Base-by-base conservation (phyloP, 2,888 invertebrate genomes). In the Sphaerophoria rueppellii region DNA sequence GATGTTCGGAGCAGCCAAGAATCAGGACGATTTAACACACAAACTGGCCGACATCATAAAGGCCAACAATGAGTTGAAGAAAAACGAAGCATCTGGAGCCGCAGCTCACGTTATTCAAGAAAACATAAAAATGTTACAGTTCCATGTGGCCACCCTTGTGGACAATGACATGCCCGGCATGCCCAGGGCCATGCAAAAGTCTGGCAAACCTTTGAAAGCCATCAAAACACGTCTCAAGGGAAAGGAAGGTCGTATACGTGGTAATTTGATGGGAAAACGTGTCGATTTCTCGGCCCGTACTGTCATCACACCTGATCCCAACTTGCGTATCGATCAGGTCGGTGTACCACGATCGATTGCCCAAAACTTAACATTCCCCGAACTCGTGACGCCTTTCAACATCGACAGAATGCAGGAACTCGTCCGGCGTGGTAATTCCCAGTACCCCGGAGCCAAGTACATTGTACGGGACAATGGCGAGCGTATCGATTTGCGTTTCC, bases 231-330 rank as follows among this genome's bases (percentile, higher is more conserved):
- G 99, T 60, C 91, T 97, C 65, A 99, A 99, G 92, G 99, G 99
- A 24, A 99, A 99, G 91, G 99, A 99, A 95, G 99, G 99, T 0
- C 94, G 99, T 89, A 99, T 99, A 89, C 94, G 99, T 92, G 99
- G 99, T 89, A 99, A 99, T 92, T 94, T 99, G 89, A 99, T 99
- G 99, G 99, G 99, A 72, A 99, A 99, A 92, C 98, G 99, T 93
- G 99, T 99, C 0, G 99, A 99, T 91, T 99, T 99, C 91, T 99
- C 99, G 0, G 99, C 99, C 5, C 96, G 99, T 92, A 99, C 99
- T 89, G 99, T 99, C 89, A 98, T 98, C 90, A 99, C 98, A 24
- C 98, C 98, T 0, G 98, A 98, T 93, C 98, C 98, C 0, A 98
- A 98, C 92, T 93, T 98, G 86, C 95, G 97, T 87, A 99, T 97